Evolutionary conservation across 2,888 invertebrate species (phyloP), one percentile per base, ranked within the genome.

Genomic region (Hemistola chrysoprasaria): DNA sequence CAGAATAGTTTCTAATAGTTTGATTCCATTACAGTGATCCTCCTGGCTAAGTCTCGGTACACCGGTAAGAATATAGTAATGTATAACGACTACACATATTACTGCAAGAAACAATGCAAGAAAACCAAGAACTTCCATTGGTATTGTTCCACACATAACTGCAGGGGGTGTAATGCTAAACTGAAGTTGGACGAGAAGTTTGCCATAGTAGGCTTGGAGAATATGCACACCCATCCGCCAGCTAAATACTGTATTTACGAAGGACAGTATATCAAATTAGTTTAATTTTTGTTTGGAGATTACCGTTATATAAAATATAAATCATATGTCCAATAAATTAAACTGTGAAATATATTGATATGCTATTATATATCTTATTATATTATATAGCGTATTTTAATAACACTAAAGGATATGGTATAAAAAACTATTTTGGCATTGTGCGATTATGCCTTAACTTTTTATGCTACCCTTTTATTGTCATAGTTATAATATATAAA

Each of bases 61-160:
- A 69, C 76, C 3, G 86, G 84, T 11, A 82, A 72, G 42, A 71
- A 77, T 11, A 57, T 84, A 7, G 72, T 84, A 0, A 74, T 85
- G 63, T 73, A 65, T 53, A 73, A 79, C 25, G 72, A 80, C 40
- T 86, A 83, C 52, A 83, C 85, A 0, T 86, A 83, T 50, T 84
- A 81, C 58, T 80, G 79, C 59, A 83, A 84, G 62, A 76, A 71
- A 40, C 71, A 76, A 49, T 78, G 72, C 59, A 80, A 78, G 61
- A 77, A 64, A 48, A 77, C 71, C 0, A 76, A 73, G 24, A 58
- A 66, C 40, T 78, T 73, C 38, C 71, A 75, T 37, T 86, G 86
- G 86, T 78, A 82, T 43, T 86, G 86, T 40, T 86, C 86, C 0
- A 83, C 85, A 0, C 81, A 86, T 47, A 82, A 82, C 57, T 78